Base-by-base conservation (phyloP, 1,140 invertebrate genomes). In the Procambarus clarkii region DNA sequence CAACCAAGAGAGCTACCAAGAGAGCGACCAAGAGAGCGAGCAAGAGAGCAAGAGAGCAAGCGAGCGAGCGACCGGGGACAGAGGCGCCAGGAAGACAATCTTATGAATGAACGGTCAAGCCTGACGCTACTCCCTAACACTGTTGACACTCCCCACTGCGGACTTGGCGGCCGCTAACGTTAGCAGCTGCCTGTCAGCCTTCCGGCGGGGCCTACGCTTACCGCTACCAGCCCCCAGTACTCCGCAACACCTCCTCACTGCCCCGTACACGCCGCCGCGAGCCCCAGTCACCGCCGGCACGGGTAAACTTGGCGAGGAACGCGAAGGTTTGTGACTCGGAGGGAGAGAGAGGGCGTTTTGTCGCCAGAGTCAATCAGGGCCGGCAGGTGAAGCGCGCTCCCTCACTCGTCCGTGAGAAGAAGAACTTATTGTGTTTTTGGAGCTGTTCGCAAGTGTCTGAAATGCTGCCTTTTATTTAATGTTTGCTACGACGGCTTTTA, bases 91-190 rank as follows among this genome's bases (percentile, higher is more conserved):
- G 87, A 89, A 89, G 87, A 89, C 78, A 89, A 89, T 89, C 87
- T 89, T 82, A 89, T 89, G 87, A 89, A 89, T 89, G 87, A 89
- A 82, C 87, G 87, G 87, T 89, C 87, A 89, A 89, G 79, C 45
- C 83, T 89, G 54, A 89, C 87, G 87, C 87, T 89, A 89, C 87
- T 81, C 60, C 79, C 87, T 89, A 89, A 89, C 87, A 83, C 87
- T 89, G 79, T 89, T 89, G 87, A 89, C 87, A 83, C 79, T 60
- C 48, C 48, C 48, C 60, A 45, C 64, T 13, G n/a, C 64, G 21
- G 71, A 9, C 58, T 89, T 76, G 3, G 86, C 86, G 58, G 79
- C 2, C 7, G 15, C 46, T 83, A 82, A 82, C 79, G 18, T 89
- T 82, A 45, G 87, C 87, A 21, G n/a, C 15, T 44, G 24, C 8